phyloP scores from a whole-genome alignment of 2,888 invertebrate species.

The Callinectes sapidus region DNA sequence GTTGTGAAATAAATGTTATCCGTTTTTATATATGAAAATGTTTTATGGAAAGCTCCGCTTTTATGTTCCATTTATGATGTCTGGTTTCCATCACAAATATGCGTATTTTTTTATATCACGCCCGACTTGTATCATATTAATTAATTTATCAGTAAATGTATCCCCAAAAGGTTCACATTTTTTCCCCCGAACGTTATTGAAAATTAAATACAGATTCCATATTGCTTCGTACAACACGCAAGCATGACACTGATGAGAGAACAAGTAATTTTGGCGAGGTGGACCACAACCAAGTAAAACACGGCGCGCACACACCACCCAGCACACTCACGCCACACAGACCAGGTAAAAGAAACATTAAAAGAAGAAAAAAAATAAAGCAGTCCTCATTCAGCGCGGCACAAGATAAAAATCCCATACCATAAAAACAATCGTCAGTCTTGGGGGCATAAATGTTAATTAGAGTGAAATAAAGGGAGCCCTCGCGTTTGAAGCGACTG shows the following conservation, averaged over 20 bases:
- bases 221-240: background rate
- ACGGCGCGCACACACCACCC: background rate
- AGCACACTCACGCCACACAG: background rate
- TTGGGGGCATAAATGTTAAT: slow-evolving; percentile 62
- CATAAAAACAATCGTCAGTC: slow-evolving; percentile 55
- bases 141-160: slow-evolving; percentile 36
- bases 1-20: slow-evolving; percentile 30
- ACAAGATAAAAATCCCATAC: slow-evolving; percentile 63
- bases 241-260: background rate
- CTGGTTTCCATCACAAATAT: slow-evolving; percentile 31
- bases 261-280: background rate
- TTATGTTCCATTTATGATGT: slow-evolving; percentile 36
- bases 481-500: slow-evolving; percentile 14
- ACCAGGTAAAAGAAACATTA: slow-evolving; percentile 2
- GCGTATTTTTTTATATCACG: slow-evolving; percentile 18
- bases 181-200: background rate
- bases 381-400: slow-evolving; percentile 34
- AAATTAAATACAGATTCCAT: slow-evolving; percentile 5
- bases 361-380: slow-evolving; percentile 35
- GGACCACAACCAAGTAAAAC: background rate
- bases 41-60: slow-evolving; percentile 13
- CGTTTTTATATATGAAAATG: slow-evolving; percentile 14
- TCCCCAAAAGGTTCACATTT: background rate
- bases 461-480: slow-evolving; percentile 45
- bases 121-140: slow-evolving; percentile 36